A percentile compares a stretch with the other conserved stretches of the same genome.
Conservation (phyloP, 2,113 vertebrate species). For the Camelus bactrianus region DNA sequence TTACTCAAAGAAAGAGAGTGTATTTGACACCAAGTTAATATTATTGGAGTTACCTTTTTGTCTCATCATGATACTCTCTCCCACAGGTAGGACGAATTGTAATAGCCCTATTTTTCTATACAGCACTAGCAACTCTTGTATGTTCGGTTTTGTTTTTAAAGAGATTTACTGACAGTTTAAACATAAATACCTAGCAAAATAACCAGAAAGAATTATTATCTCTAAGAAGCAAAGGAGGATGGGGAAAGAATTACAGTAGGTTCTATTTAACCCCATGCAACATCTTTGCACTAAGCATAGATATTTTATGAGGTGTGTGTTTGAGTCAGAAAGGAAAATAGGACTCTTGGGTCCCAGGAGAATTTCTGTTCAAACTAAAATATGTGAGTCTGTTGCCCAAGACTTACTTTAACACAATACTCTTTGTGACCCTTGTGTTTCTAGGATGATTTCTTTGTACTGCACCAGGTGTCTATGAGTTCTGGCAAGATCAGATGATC, state of each 20-base stretch:
- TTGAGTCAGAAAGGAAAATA: conserved; percentile 30
- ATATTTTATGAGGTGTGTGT: neutral
- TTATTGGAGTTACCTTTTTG: neutral
- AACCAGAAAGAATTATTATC: neutral
- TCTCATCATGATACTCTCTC: neutral
- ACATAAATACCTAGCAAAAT: conserved; percentile 14
- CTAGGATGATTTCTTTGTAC: conserved; percentile 3
- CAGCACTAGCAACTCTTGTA: neutral
- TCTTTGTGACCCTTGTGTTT: neutral
- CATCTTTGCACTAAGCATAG: neutral
- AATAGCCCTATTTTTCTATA: neutral
- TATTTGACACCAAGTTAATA: conserved; percentile 23
- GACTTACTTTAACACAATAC: neutral
- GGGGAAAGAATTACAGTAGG: neutral
- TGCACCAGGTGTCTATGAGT: neutral
- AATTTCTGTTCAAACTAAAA: conserved; percentile 60
- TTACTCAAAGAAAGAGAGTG: neutral
- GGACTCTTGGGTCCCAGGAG: neutral
- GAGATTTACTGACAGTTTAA: neutral
- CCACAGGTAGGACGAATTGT: neutral
- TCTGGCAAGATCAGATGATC: neutral
- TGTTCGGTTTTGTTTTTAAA: conserved; percentile 25
- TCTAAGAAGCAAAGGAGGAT: neutral
- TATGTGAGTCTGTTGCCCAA: neutral
- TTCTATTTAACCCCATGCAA: neutral